Evolutionary conservation across 2,888 invertebrate species (phyloP).

Genomic region (Gerosis bhagava): DNA sequence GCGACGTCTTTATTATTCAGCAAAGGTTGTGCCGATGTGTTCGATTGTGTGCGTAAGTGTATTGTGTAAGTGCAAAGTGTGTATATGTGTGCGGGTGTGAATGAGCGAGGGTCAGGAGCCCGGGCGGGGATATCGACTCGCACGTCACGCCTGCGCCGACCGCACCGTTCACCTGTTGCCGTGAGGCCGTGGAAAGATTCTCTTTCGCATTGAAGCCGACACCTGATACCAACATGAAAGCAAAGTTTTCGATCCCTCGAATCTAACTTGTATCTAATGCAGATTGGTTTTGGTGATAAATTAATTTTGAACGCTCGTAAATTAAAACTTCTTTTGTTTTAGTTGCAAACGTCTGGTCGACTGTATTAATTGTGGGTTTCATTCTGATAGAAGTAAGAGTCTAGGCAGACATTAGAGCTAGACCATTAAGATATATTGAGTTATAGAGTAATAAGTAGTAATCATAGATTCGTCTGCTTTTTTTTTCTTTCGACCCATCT

Average conservation of each 20-base stretch:
- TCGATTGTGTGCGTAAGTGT: too few species aligned
- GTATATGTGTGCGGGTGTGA: constrained; percentile 65
- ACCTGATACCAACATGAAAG: constrained; percentile 71
- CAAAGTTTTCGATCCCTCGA: constrained; percentile 29
- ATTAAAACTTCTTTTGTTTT: too few species aligned
- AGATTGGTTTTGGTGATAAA: background rate
- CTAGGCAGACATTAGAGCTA: too few species aligned
- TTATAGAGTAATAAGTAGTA: too few species aligned
- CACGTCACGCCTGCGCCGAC: constrained; percentile 72
- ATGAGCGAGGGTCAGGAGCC: constrained; percentile 57
- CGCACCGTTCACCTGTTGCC: constrained; percentile 73
- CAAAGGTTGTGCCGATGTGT: constrained; percentile 26
- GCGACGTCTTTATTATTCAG: constrained; percentile 17
- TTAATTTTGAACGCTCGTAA: background rate
- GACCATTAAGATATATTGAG: too few species aligned
- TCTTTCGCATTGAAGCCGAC: constrained; percentile 75
- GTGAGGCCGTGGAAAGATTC: constrained; percentile 77
- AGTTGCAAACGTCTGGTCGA: too few species aligned
- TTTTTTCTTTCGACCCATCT: too few species aligned
- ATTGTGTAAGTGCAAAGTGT: constrained; percentile 27
- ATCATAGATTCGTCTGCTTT: too few species aligned
- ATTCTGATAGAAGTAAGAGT: too few species aligned
- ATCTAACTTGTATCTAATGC: constrained; percentile 1
- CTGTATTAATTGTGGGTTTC: too few species aligned
- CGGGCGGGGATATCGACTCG: constrained; percentile 68